phyloP scores from a whole-genome alignment of 1,140 invertebrate genomes.

The Drosophila parabipectinata region DNA sequence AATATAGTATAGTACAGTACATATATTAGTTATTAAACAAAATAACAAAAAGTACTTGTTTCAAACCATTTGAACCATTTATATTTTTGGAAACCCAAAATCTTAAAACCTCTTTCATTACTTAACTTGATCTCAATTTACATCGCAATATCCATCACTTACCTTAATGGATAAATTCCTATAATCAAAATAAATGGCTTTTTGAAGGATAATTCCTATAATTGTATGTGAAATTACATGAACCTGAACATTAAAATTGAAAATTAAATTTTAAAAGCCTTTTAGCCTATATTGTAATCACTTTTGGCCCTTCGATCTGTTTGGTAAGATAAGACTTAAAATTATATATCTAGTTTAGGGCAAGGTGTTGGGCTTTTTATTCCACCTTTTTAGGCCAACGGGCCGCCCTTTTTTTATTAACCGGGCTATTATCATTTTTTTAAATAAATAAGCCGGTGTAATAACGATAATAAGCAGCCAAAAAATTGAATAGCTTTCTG shows the following conservation, averaged over 20 bases:
- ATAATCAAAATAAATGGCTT: neutral
- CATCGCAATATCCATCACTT: neutral
- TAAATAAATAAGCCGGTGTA: conserved; percentile 32
- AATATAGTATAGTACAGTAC: too few relatives aligned
- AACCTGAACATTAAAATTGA: neutral
- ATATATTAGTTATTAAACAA: too few relatives aligned
- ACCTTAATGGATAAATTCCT: neutral
- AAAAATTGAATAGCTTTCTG: conserved; percentile 30
- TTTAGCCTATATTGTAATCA: neutral
- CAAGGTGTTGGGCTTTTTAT: conserved; percentile 18
- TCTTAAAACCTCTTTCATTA: too few relatives aligned
- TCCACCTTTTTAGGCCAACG: too few relatives aligned
- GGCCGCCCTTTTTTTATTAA: conserved; percentile 11
- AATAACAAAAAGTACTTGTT: too few relatives aligned
- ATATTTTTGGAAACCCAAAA: too few relatives aligned
- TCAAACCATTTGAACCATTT: too few relatives aligned
- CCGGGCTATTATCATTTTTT: conserved; percentile 36
- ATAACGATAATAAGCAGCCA: conserved; percentile 42
- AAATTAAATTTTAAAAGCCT: neutral
- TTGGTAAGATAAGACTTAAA: neutral
- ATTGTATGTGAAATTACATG: neutral
- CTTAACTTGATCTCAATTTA: too few relatives aligned
- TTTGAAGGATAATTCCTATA: neutral
- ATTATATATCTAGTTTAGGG: conserved; percentile 1
- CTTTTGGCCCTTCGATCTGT: neutral